Evolutionary conservation across 1,140 invertebrate species (phyloP), one percentile per base, ranked within the genome.

Genomic region (Heliconius congener): DNA sequence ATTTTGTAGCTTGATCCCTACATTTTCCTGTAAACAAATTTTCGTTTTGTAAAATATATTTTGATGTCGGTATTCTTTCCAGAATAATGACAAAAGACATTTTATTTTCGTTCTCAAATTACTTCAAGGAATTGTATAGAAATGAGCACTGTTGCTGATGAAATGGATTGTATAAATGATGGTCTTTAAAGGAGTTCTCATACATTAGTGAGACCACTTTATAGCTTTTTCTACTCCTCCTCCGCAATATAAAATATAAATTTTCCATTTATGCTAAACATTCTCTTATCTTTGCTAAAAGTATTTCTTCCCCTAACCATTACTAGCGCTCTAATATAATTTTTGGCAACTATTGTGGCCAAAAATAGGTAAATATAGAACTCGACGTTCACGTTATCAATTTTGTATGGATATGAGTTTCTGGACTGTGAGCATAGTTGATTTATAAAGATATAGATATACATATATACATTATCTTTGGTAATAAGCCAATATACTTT

Each of bases 261-360:
- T 52, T 50, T 71, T 46, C 55, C 39, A 77, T 77, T 81, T 77
- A 81, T 81, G 71, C 72, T 77, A 77, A 81, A 71, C 34, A 77
- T 70, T 60, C 55, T 72, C 57, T 81, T 81, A 81, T 80, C 79
- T 77, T 74, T 50, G 42, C 42, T 75, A 60, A 75, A 79, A 76
- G 42, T 52, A 74, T 77, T 80, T 80, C 71, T 73, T 80, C 27
- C 75, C 75, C 42, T 80, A 80, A 80, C 55, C 77, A 77, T 79
- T 80, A 82, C 76, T 72, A 77, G 60, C 19, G 52, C 37, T 76
- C 70, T 82, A 73, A 77, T 77, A 74, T 77, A 79, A 82, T 74
- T 82, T 82, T 84, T 46, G 83, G 83, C 83, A 82, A 84, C 75
- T 79, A 73, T 81, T 71, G 81, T 83, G 42, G 74, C 75, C 78